phyloP scores from a whole-genome alignment of 2,797 vertebrate genomes.

The Schizopygopsis malacanthus region DNA sequence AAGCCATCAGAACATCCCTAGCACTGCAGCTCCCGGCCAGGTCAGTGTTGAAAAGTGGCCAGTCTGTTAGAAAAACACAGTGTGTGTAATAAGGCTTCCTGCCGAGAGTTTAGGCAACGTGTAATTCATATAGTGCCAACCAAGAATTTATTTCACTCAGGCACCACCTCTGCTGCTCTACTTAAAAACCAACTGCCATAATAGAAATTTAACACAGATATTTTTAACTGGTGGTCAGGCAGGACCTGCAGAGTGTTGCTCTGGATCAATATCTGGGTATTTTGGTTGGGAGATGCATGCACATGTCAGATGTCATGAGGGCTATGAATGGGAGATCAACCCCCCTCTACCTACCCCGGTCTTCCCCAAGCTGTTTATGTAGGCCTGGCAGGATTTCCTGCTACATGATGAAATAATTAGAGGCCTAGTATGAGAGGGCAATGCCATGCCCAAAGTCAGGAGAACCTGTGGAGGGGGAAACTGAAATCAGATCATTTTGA shows the following conservation, averaged over 20 bases:
- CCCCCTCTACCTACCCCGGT: constrained; percentile 49
- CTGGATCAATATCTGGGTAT: constrained; percentile 61
- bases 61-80: constrained; percentile 34
- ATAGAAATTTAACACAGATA: background rate
- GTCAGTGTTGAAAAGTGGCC: constrained; percentile 21
- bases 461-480: constrained; percentile 26
- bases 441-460: constrained; percentile 68
- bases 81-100: constrained; percentile 32
- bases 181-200: background rate
- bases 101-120: constrained; percentile 39
- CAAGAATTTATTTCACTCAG: constrained; percentile 38
- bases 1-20: background rate
- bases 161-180: constrained; percentile 33
- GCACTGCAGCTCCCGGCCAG: background rate
- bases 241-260: constrained; percentile 29
- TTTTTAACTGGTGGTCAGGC: constrained; percentile 9
- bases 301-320: constrained; percentile 88
- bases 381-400: constrained; percentile 89
- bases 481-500: constrained; percentile 32
- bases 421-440: constrained; percentile 78
- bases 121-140: constrained; percentile 49
- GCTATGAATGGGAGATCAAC: constrained; percentile 81
- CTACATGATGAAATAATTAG: constrained; percentile 92
- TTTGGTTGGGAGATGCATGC: constrained; percentile 70
- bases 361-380: constrained; percentile 84